Conservation (phyloP, 2,113 vertebrate species). For the Heloderma charlesbogerti region DNA sequence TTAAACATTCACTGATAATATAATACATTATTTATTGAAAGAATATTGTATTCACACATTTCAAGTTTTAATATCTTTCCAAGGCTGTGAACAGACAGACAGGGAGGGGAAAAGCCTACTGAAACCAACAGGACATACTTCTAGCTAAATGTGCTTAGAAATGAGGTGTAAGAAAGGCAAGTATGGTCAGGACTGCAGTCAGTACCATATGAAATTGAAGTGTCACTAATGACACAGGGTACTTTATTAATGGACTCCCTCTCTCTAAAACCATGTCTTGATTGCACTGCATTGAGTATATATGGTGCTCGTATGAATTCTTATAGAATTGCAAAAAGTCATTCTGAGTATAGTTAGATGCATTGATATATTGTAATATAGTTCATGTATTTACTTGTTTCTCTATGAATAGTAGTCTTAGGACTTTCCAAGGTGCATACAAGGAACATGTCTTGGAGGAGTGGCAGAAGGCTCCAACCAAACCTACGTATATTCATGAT, state of each 20-base stretch:
- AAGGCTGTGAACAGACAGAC: background rate
- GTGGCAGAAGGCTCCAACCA: background rate
- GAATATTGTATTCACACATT: conserved; percentile 46
- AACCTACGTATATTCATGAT: background rate
- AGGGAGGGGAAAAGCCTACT: background rate
- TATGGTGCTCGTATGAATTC: rapidly evolving
- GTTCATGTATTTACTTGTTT: background rate
- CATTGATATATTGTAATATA: background rate
- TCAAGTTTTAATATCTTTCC: conserved; percentile 46
- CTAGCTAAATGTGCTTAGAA: background rate
- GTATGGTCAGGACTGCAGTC: conserved; percentile 63
- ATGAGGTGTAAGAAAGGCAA: conserved; percentile 45
- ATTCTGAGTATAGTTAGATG: background rate
- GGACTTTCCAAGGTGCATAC: background rate
- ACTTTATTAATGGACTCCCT: conserved; percentile 32
- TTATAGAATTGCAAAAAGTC: background rate
- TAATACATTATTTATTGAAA: conserved; percentile 45
- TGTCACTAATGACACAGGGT: background rate
- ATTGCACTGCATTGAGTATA: conserved; percentile 45
- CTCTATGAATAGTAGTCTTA: background rate
- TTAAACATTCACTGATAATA: conserved; percentile 69
- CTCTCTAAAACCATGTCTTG: conserved; percentile 32
- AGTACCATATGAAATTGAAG: conserved; percentile 48
- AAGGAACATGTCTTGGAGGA: background rate
- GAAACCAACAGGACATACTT: conserved; percentile 15